Evolutionary conservation across 2,888 invertebrate species (phyloP).

Genomic region (Serripes groenlandicus): DNA sequence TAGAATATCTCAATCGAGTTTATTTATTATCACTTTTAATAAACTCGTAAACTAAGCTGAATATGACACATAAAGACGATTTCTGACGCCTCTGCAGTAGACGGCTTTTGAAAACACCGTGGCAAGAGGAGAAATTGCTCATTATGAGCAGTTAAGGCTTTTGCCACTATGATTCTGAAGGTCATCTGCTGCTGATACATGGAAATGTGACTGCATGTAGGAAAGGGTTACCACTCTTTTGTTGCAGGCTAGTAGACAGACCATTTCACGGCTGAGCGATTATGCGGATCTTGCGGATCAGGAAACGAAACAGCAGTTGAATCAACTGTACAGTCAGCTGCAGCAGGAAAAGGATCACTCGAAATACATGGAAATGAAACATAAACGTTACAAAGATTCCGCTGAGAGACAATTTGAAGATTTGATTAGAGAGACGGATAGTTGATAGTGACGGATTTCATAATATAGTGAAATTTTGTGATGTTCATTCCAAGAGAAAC

Average conservation of each 20-base stretch:
- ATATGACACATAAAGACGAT: too few relatives aligned
- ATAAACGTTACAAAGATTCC: conserved; percentile 75
- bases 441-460: too few relatives aligned
- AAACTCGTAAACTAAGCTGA: too few relatives aligned
- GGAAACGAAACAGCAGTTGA: conserved; percentile 78
- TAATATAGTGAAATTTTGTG: too few relatives aligned
- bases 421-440: conserved; percentile 70
- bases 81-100: too few relatives aligned
- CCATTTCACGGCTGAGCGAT: conserved; percentile 81
- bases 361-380: conserved; percentile 72
- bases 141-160: background rate
- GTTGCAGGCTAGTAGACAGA: conserved; percentile 81
- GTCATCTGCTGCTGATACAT: background rate
- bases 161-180: background rate
- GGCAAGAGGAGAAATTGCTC: background rate
- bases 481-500: too few relatives aligned
- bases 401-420: conserved; percentile 77
- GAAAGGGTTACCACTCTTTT: background rate
- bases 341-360: conserved; percentile 76
- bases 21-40: background rate
- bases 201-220: background rate
- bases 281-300: conserved; percentile 80
- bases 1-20: too few relatives aligned
- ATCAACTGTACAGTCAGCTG: conserved; percentile 72
- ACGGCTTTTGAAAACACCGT: background rate